Evolutionary conservation across 2,113 vertebrate species (phyloP), one percentile per base, ranked within the genome.

Genomic region (Holacanthus passer): DNA sequence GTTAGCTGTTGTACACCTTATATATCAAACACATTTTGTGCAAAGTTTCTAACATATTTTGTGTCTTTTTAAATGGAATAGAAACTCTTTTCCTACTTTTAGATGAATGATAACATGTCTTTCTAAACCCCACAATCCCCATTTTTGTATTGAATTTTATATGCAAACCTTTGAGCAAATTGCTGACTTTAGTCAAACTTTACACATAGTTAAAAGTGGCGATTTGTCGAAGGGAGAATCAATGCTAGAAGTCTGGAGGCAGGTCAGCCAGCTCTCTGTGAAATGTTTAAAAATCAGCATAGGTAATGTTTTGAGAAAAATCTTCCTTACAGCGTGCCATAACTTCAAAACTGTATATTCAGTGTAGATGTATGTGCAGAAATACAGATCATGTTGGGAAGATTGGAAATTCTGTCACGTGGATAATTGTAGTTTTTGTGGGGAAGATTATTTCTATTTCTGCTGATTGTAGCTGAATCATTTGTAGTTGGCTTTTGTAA

Each of bases 251-350:
- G 29, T 39, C 48, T 65, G 22, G 12, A 27, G 16, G 52, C 22
- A 37, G 31, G 16, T 53, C 52, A 39, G 72, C 41, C 37, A 48
- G 41, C 41, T 48, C 12, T 47, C 20, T 59, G 64, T 63, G 43
- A 50, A 62, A 63, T 37, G 5, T 62, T 43, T n/a, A 47, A 47
- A 11, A 56, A 56, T 72, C 1, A 48, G 43, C 41, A 22, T n/a
- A 19, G 31, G 11, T 69, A 29, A 27, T 14, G 19, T 70, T 52
- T 31, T 2, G 65, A 53, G 45, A 19, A 63, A 73, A 43, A 32
- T 16, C 39, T 27, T 80, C 58, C 70, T 78, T 45, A 24, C 65
- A 73, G 79, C 22, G 93, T 93, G 92, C 92, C 93, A 93, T 92
- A 86, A 87, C 29, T 32, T 47, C 29, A 58, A 73, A 65, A 41